Evolutionary conservation across 2,113 vertebrate species (phyloP), one percentile per base, ranked within the genome.

Genomic region (Neofelis nebulosa): DNA sequence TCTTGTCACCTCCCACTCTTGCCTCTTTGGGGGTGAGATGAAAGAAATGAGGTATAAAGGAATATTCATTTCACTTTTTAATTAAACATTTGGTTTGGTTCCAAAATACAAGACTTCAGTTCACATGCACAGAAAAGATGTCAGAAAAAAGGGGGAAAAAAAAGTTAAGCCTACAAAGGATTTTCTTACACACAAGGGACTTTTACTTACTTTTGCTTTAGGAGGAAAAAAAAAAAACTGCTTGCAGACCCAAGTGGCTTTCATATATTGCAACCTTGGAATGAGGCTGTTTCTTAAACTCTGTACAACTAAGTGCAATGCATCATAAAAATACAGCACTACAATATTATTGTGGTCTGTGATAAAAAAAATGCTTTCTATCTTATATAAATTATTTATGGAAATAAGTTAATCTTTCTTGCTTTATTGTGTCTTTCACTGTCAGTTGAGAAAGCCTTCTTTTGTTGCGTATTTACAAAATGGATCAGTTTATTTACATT

Each of bases 31-130:
- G 73, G 76, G n/a, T 85, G 95, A 94, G 92, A 95, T 91, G 84
- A 97, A 93, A 23, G 84, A 94, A 81, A 3, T 74, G 5, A 57
- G 21, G 19, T 96, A 97, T 66, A 97, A 97, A 63, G 91, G 93
- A 97, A 95, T 98, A 98, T 97, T 97, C 95, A 97, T 94, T 97
- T 85, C 61, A 68, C 82, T 79, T 79, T 97, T 96, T 98, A 57
- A 98, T 97, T 97, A 87, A 74, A 74, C 55, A 97, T 79, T 52
- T 97, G 96, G 88, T 97, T 93, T 76, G 63, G 63, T 96, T 95
- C 85, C 96, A 89, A 88, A 97, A 97, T 95, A 68, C 25, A 92
- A 95, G 31, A 41, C 16, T 57, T 68, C 80, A 19, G 71, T 96
- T 89, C 93, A 87, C 0, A 88, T 15, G 38, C 76, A 86, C 50